A percentile compares a stretch with the other conserved stretches of the same genome.
Conservation (phyloP, 2,888 invertebrate species). For the Lycaena phlaeas region DNA sequence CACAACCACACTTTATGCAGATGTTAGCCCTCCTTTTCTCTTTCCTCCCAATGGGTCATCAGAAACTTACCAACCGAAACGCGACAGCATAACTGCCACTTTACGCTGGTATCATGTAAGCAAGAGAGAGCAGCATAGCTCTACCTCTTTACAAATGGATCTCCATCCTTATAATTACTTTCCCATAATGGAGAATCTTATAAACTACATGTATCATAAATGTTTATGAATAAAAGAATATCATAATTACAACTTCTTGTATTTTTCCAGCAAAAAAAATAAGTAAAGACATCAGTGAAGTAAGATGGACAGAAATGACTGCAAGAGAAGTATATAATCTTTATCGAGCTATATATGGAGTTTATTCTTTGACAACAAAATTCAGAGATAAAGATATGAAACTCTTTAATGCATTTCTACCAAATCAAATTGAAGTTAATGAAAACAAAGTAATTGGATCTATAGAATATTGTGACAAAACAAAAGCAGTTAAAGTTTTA, state of each 20-base stretch:
- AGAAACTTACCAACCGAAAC: no score
- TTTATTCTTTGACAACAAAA: conserved; percentile 75
- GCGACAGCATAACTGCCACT: no score
- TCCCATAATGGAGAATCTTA: no score
- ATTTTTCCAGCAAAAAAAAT: conserved; percentile 82
- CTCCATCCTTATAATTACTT: no score
- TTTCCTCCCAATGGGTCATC: no score
- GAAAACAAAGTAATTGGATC: conserved; percentile 62
- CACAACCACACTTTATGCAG: no score
- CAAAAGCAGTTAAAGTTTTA: conserved; percentile 74
- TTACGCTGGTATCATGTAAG: no score
- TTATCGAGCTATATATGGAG: conserved; percentile 78
- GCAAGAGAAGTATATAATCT: conserved; percentile 79
- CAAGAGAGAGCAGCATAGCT: no score
- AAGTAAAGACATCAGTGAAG: conserved; percentile 68
- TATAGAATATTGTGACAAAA: conserved; percentile 72
- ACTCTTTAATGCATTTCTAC: conserved; percentile 70
- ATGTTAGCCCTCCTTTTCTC: no score
- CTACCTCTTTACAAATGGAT: no score
- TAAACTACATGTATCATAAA: no score
- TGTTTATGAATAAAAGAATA: no score
- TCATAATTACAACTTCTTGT: not conserved
- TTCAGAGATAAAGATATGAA: conserved; percentile 76
- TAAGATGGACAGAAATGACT: conserved; percentile 78
- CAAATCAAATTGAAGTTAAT: conserved; percentile 26